Percentiles rank a stretch among this genome's conserved stretches.
Conservation (phyloP, 2,797 vertebrate genomes). For the Labeo calbasu region DNA sequence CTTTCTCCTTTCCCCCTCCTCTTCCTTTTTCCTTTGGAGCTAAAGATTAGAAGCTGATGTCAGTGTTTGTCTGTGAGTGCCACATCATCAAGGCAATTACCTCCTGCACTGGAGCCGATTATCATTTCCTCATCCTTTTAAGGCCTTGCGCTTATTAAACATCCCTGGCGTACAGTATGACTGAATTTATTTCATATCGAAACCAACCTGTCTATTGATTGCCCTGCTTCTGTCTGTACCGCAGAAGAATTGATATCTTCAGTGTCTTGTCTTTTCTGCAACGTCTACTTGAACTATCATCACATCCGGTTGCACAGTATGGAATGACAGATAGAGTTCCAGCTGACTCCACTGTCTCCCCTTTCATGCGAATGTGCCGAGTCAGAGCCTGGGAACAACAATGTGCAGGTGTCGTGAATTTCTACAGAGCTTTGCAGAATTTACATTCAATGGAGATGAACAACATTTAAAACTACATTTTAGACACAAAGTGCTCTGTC, state of each 20-base stretch:
- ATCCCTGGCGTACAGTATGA: not conserved
- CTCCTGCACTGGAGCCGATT: slow-evolving; percentile 35
- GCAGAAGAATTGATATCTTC: not conserved
- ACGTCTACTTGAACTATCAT: not conserved
- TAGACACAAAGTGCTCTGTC: not conserved
- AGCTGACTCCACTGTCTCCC: slow-evolving; percentile 13
- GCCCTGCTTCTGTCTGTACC: not conserved
- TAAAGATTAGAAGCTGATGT: slow-evolving; percentile 50
- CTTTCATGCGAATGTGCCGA: not conserved
- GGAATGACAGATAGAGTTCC: slow-evolving; percentile 21
- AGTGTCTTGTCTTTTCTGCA: slow-evolving; percentile 2
- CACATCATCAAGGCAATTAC: slow-evolving; percentile 45
- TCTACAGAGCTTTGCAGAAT: slow-evolving; percentile 13
- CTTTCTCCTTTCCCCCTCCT: not conserved
- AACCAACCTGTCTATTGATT: slow-evolving; percentile 15
- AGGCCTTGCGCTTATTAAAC: not conserved
- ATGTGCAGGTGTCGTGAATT: slow-evolving; percentile 17
- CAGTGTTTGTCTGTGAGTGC: slow-evolving; percentile 30
- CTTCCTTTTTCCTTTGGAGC: slow-evolving; percentile 5
- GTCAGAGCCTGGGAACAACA: slow-evolving; percentile 17
- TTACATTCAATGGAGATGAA: not conserved
- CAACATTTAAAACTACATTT: not conserved
- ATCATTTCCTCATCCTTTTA: slow-evolving; percentile 31
- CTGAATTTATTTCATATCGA: not conserved
- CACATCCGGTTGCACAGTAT: not conserved